These are phyloP conservation scores for Busseola fusca DNA, from an alignment of 2,888 invertebrate genomes.

Conservation along the genomic window DNA sequence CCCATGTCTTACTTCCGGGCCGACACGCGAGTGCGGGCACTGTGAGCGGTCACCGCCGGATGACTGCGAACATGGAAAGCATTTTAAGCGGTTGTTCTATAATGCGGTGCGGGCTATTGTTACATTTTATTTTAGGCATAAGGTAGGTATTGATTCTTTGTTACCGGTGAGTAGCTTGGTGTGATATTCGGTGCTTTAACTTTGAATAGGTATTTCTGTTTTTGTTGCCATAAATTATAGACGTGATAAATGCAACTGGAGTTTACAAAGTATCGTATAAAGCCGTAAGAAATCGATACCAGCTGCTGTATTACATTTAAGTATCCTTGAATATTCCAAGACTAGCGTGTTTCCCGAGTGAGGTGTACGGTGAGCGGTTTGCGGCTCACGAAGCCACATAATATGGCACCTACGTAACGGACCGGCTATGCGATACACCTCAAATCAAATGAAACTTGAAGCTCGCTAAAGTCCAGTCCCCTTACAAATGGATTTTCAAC, in stretches of 20 bases:
- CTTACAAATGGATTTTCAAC: slow-evolving; percentile 57
- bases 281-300: background rate
- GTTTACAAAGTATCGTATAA: slow-evolving; percentile 10
- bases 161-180: slow-evolving; percentile 40
- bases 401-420: slow-evolving; percentile 73
- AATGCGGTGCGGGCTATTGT: slow-evolving; percentile 78
- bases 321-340: slow-evolving; percentile 44
- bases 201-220: slow-evolving; percentile 9
- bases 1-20: slow-evolving; percentile 82
- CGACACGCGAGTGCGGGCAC: slow-evolving; percentile 62
- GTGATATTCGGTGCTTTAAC: slow-evolving; percentile 32
- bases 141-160: slow-evolving; percentile 79
- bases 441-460: slow-evolving; percentile 80
- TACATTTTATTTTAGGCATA: slow-evolving; percentile 82
- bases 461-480: slow-evolving; percentile 63
- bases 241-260: slow-evolving; percentile 2
- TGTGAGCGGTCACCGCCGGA: slow-evolving; percentile 76
- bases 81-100: slow-evolving; percentile 85
- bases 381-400: slow-evolving; percentile 84
- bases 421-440: slow-evolving; percentile 80
- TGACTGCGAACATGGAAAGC: slow-evolving; percentile 86
- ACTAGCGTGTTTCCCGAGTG: slow-evolving; percentile 52
- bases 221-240: slow-evolving; percentile 6
- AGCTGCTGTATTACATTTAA: slow-evolving; percentile 16
- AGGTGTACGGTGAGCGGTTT: slow-evolving; percentile 64